phyloP scores from a whole-genome alignment of 2,888 invertebrate species.

The Phengaris arion region DNA sequence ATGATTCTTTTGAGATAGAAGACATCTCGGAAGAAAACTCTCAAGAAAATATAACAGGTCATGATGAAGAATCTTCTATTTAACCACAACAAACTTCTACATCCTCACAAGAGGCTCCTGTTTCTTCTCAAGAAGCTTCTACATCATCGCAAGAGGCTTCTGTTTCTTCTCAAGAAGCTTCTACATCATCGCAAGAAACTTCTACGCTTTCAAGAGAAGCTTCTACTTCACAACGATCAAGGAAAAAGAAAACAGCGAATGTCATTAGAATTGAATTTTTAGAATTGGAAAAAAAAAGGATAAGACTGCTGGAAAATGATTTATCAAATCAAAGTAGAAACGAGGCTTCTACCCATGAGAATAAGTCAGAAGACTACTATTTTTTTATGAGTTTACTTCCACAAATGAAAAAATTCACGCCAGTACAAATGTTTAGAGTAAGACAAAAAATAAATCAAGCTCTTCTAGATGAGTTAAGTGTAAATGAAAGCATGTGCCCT shows the following conservation, averaged over 20 bases:
- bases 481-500: conserved; percentile 9
- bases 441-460: too few relatives aligned
- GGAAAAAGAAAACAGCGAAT: conserved; percentile 38
- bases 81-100: conserved; percentile 36
- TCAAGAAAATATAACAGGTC: conserved; percentile 38
- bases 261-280: conserved; percentile 40
- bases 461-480: conserved; percentile 28
- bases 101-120: conserved; percentile 36
- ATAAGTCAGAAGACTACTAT: conserved; percentile 27
- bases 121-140: conserved; percentile 34
- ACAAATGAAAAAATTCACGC: too few relatives aligned
- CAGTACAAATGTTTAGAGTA: too few relatives aligned
- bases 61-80: conserved; percentile 38
- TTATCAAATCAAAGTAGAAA: conserved; percentile 35
- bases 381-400: too few relatives aligned
- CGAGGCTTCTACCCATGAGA: conserved; percentile 31
- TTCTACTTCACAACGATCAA: conserved; percentile 36
- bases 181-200: conserved; percentile 34
- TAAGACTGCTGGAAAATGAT: conserved; percentile 37
- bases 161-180: conserved; percentile 28
- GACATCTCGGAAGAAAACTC: conserved; percentile 36
- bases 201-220: conserved; percentile 26
- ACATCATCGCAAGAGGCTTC: conserved; percentile 31
- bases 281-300: conserved; percentile 38
- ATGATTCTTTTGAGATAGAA: conserved; percentile 34